A percentile compares a stretch with the other conserved stretches of the same genome.
Conservation (phyloP, 2,797 vertebrate genomes). For the Tolypeutes matacus region DNA sequence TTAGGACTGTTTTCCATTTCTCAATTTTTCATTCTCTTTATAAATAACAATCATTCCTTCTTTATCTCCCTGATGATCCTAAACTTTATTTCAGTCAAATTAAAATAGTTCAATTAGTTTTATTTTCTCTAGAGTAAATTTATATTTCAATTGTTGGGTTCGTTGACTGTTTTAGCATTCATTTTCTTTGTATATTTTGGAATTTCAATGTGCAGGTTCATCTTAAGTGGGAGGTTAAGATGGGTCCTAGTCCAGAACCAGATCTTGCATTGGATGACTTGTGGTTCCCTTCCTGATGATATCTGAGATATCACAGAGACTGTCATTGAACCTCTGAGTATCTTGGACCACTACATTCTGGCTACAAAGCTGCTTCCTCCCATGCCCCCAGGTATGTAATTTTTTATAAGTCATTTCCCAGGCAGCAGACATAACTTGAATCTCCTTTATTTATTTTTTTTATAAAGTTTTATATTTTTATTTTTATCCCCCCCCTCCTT, state of each 20-base stretch:
- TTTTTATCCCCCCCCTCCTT: too few relatives aligned
- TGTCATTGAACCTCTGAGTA: neutral
- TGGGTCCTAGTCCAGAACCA: neutral
- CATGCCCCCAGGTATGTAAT: neutral
- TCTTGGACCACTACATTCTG: neutral
- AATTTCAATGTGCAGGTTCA: neutral
- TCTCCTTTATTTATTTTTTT: neutral
- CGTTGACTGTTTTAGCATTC: neutral
- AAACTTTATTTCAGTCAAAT: conserved; percentile 5
- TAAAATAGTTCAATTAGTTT: neutral
- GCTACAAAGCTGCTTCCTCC: neutral
- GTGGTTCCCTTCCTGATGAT: neutral
- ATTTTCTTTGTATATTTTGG: neutral
- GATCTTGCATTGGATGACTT: neutral
- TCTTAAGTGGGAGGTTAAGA: neutral
- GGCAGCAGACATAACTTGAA: neutral
- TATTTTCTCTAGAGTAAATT: neutral
- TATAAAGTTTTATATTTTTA: too few relatives aligned
- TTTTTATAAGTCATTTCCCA: neutral
- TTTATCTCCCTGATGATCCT: neutral
- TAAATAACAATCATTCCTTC: neutral
- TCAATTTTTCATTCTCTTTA: neutral
- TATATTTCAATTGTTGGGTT: neutral
- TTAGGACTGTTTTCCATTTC: neutral
- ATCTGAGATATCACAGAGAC: neutral